Conservation (phyloP, 2,888 invertebrate genomes). For the Rhyacophila evoluta region DNA sequence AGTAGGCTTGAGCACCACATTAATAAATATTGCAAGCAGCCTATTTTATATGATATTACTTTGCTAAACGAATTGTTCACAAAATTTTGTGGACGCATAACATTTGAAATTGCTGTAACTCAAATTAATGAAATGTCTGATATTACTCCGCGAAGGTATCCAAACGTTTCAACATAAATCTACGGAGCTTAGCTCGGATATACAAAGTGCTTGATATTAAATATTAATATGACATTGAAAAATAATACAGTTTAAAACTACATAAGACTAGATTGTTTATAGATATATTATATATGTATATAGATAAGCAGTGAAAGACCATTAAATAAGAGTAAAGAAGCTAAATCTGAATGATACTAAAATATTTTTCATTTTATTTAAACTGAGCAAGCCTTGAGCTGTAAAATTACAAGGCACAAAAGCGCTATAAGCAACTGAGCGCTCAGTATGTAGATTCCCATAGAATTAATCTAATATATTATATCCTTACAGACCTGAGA, state of each 20-base stretch:
- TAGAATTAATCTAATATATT: background rate
- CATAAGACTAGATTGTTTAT: background rate
- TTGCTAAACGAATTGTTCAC: too few species aligned
- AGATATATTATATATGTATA: background rate
- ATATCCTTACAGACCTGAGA: background rate
- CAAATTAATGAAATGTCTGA: too few species aligned
- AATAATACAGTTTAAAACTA: background rate
- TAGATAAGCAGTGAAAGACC: background rate
- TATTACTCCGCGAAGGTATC: too few species aligned
- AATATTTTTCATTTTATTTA: background rate
- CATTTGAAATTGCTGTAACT: too few species aligned
- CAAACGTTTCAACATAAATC: too few species aligned
- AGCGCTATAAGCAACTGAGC: slow-evolving; percentile 1
- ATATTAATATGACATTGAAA: background rate
- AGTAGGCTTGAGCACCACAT: too few species aligned
- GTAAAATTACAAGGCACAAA: slow-evolving; percentile 3
- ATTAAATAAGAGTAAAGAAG: background rate
- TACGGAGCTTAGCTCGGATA: too few species aligned
- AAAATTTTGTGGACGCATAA: too few species aligned
- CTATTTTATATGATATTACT: too few species aligned
- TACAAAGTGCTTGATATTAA: too few species aligned
- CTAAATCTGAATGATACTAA: background rate
- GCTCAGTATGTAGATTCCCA: background rate
- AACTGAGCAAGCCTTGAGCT: slow-evolving; percentile 8
- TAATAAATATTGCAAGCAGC: too few species aligned